Base-by-base conservation (phyloP, 2,888 invertebrate genomes). In the Ypsolopha sequella region DNA sequence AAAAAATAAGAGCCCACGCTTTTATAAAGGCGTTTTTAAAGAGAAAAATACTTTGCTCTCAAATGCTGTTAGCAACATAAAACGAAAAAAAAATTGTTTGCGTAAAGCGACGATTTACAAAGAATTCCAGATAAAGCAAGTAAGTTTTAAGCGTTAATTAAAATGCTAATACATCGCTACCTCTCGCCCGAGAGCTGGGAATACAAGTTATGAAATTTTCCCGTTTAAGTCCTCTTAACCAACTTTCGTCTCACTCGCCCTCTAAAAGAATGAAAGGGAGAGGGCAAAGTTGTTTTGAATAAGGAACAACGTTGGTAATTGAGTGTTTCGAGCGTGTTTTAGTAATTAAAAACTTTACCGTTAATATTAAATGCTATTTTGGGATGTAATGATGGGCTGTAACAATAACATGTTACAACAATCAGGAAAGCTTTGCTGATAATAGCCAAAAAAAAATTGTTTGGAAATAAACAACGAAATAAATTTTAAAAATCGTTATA, bases 121-220 rank as follows among this genome's bases (percentile, higher is more conserved):
- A 39, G 39, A 39, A 39, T 39, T 39, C 11, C 39, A 3, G 10
- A 39, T 39, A 39, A 39, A 39, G 10, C 39, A 11, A 39, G 10
- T 39, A 39, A 39, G 39, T 39, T 39, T 39, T 39, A 11, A 39
- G 53, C 56, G 60, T 65, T 70, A 73, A 74, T 75, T 73, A 75
- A 76, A 68, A 76, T 76, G 75, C 73, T 70, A 75, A 74, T 76
- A 68, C 65, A 62, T 53, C 56, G 68, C 70, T 65, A 65, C 70
- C 66, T 65, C 63, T 65, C 61, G 61, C 58, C 61, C 68, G 69
- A 66, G 68, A 70, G 72, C 69, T 68, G 10, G 24, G 24, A 39
- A 71, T 67, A 64, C 65, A 63, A 72, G 64, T 73, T 73, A 72
- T 70, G 68, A 68, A 67, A 73, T 74, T 73, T 73, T 74, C 70